Base-by-base conservation (phyloP, 2,888 invertebrate genomes). In the Limenitis camilla region DNA sequence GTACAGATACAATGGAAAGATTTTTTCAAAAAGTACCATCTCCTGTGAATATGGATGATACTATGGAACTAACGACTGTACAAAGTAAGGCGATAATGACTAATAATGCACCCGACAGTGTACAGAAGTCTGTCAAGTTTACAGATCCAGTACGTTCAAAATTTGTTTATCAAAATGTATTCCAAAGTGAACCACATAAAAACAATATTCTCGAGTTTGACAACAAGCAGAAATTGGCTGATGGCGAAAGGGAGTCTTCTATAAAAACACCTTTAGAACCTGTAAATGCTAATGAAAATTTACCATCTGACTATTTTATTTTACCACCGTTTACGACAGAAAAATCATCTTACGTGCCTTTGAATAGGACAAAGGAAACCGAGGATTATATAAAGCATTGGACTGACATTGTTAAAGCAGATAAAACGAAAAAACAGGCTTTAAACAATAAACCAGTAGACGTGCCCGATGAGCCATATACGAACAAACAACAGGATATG, bases 301-400 rank as follows among this genome's bases (percentile, higher is more conserved):
- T 35, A 35, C 35, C 35, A 5, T 5, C 35, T 1, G 29, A 45
- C 29, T 45, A 29, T 11, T 45, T 45, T 35, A 10, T 36, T 4
- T 29, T 45, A 8, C 44, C 44, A 10, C 36, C 44, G 2, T 11
- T 36, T 45, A 28, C 32, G 8, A 41, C 72, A 58, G 84, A 48
- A 11, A 33, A 28, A 39, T 9, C 52, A n/a, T 10, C 30, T 29
- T n/a, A 35, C 10, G 35, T 35, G 9, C 6, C 35, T 5, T 6
- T 8, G 5, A 45, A 45, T 36, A 45, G 10, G 36, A 10, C 0
- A 2, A 29, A 29, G 6, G 5, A 33, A 9, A 5, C 9, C 5
- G 6, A 45, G 8, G 44, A 29, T 11, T 29, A 29, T 45, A n/a
- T n/a, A n/a, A n/a, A n/a, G n/a, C n/a, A n/a, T n/a, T n/a, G n/a